Base-by-base conservation (phyloP, 2,888 invertebrate species). In the Teinopalpus imperialis region DNA sequence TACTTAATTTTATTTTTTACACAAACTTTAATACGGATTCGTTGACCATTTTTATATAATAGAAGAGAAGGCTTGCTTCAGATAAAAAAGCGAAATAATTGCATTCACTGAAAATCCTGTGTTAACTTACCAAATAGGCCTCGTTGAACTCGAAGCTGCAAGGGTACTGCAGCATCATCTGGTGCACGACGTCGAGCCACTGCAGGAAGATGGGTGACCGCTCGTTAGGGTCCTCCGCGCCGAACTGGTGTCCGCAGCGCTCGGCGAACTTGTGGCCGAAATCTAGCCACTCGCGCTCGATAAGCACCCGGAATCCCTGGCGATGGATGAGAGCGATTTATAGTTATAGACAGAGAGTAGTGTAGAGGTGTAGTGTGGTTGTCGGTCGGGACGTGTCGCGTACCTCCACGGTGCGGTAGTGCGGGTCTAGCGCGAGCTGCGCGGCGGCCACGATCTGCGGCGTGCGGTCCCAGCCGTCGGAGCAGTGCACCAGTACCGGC, bases 181-280 rank as follows among this genome's bases (percentile, higher is more conserved):
- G 99, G 82, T 98, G 95, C 2, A 99, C 95, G 69, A 98, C 95
- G 79, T 99, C 99, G 27, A 99, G 90, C 97, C 98, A 99, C 82
- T 99, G 99, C 50, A 99, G 89, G 89, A 99, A 99, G 59, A 99
- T 96, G 2, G 99, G 99, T 69, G 98, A 98, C 21, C 98, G 91
- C 85, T 99, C 99, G 80, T 98, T 98, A n/a, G 92, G 90, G 68
- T 98, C 98, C 54, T 96, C 96, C 2, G 93, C 91, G 7, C 94
- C 94, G 27, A 94, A 93, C 23, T 92, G 92, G 66, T 95, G 95
- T 0, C 95, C 95, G 77, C 97, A 97, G 37, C 99, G 93, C 82
- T 99, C 98, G 3, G 96, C 96, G 85, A 99, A 99, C 88, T 99
- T 99, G 89, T 99, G 99, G 0, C 99, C 99, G 83, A 97, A 99